Conservation (phyloP, 2,113 vertebrate species). For the Columba janthina region DNA sequence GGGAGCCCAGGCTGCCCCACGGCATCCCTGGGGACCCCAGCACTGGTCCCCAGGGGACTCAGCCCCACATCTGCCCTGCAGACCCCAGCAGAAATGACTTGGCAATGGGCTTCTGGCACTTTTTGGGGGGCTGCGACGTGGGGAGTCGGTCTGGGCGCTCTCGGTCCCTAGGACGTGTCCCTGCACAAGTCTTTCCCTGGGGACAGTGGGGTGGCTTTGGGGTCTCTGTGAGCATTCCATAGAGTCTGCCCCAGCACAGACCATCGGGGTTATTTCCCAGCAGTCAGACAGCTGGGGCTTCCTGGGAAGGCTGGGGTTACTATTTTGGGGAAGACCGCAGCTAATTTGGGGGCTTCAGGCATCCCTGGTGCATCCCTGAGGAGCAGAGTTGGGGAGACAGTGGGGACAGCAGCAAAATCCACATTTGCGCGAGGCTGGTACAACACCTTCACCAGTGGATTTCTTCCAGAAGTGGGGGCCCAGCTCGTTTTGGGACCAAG, state of each 20-base stretch:
- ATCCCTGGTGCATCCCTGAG: not conserved
- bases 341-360: not conserved
- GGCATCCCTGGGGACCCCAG: not conserved
- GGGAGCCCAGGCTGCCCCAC: not conserved
- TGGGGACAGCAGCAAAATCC: not conserved
- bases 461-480: not conserved
- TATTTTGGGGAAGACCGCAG: not conserved
- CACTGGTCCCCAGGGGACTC: not conserved
- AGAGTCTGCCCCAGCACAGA: fast-evolving
- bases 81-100: not conserved
- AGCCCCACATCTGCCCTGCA: fast-evolving
- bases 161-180: not conserved
- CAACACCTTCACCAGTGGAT: fast-evolving
- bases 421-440: not conserved
- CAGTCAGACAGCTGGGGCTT: fast-evolving
- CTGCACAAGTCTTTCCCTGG: fast-evolving
- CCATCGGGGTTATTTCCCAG: fast-evolving
- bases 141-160: too few species aligned
- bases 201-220: not conserved
- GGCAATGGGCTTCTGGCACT: fast-evolving
- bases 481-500: fast-evolving
- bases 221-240: fast-evolving
- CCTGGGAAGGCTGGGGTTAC: not conserved
- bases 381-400: fast-evolving
- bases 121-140: fast-evolving